Evolutionary conservation across 2,888 invertebrate genomes (phyloP).

Genomic region (Dasysyrphus albostriatus): DNA sequence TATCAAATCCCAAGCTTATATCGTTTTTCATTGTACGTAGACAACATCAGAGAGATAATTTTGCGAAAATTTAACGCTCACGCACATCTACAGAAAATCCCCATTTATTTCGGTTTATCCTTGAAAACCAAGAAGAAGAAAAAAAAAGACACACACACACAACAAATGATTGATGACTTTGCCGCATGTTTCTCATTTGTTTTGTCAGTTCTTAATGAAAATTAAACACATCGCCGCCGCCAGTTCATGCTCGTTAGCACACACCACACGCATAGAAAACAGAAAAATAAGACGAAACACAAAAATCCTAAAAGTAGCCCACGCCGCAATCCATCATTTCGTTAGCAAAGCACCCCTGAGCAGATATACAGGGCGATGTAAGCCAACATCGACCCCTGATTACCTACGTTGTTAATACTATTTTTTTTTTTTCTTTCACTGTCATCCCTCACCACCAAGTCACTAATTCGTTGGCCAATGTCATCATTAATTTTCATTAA

Average conservation of each 20-base stretch:
- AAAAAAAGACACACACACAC: conserved; percentile 1
- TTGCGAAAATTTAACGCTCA: conserved; percentile 39
- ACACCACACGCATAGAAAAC: conserved; percentile 56
- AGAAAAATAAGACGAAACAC: conserved; percentile 17
- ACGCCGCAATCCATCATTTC: conserved; percentile 73
- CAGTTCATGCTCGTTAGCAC: conserved; percentile 62
- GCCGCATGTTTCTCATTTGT: conserved; percentile 72
- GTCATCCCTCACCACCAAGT: conserved; percentile 71
- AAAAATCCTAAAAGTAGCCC: conserved; percentile 65
- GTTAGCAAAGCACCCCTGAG: conserved; percentile 71
- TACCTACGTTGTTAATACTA: conserved; percentile 26
- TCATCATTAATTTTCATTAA: conserved; percentile 76
- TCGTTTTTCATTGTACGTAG: neutral
- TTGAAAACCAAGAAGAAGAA: conserved; percentile 14
- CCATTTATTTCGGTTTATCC: conserved; percentile 41
- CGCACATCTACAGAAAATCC: conserved; percentile 13
- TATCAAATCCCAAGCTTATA: conserved; percentile 46
- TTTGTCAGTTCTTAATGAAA: conserved; percentile 74
- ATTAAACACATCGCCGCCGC: conserved; percentile 73
- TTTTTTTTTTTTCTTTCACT: conserved; percentile 40
- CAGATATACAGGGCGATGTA: conserved; percentile 21
- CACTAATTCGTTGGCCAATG: conserved; percentile 75
- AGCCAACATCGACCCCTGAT: conserved; percentile 58
- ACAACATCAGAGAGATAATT: conserved; percentile 13
- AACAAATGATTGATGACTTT: conserved; percentile 64